These are phyloP conservation scores for Danaus melanippus DNA, from an alignment of 1,140 invertebrate genomes.

Conservation along the genomic window DNA sequence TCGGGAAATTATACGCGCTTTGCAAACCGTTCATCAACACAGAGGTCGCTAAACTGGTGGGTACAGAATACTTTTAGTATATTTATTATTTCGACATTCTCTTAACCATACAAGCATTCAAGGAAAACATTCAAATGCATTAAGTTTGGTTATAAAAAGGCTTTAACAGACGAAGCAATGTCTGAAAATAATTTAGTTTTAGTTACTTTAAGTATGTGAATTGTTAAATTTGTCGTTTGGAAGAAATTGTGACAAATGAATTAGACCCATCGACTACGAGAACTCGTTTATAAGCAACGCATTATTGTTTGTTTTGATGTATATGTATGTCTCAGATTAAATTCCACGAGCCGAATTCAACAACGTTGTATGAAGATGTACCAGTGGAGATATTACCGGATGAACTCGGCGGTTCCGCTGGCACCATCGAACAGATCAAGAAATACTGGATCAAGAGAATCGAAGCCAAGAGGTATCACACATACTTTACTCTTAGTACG, in stretches of 20 bases:
- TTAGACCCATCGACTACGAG: not conserved
- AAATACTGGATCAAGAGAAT: slow-evolving; percentile 67
- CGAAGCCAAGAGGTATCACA: slow-evolving; percentile 53
- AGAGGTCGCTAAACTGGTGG: slow-evolving; percentile 75
- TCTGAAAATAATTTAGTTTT: no score
- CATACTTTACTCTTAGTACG: no score
- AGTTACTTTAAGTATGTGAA: not conserved
- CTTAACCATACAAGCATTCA: no score
- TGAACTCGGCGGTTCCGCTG: slow-evolving; percentile 77
- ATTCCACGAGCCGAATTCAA: slow-evolving; percentile 76
- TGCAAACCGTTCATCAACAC: slow-evolving; percentile 78
- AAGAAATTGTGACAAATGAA: not conserved
- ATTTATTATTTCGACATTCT: no score
- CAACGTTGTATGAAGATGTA: slow-evolving; percentile 74
- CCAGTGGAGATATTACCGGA: slow-evolving; percentile 75
- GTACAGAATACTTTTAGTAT: no score
- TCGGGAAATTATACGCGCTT: slow-evolving; percentile 75
- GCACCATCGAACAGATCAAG: slow-evolving; percentile 73
- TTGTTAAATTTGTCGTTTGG: not conserved
- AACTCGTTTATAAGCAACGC: not conserved
- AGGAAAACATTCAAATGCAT: no score
- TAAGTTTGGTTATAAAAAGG: no score
- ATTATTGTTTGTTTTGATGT: slow-evolving; percentile 1
- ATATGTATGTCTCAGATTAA: slow-evolving; percentile 54
- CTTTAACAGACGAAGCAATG: no score